Percentiles rank a stretch among this genome's conserved stretches.
These are phyloP conservation scores for Anastatus disparis DNA, from an alignment of 1,140 invertebrate genomes.

Conservation along the genomic window DNA sequence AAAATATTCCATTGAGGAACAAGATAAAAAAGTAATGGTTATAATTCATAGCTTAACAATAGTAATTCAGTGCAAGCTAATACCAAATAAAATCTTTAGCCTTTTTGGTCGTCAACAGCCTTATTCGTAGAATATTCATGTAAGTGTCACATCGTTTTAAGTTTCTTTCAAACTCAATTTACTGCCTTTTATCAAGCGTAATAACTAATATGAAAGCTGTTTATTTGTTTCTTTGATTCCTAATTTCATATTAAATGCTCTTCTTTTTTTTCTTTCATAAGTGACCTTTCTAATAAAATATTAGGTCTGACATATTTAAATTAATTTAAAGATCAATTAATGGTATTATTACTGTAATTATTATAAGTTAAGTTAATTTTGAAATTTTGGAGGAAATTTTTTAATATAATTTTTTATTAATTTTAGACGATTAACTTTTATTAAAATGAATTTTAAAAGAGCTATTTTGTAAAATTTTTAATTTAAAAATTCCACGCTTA, in stretches of 20 bases:
- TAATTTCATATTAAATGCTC: neutral
- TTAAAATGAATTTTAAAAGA: too few species aligned
- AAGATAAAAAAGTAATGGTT: constrained; percentile 5
- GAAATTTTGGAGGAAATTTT: too few species aligned
- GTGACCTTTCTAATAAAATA: too few species aligned
- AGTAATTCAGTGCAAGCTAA: constrained; percentile 8
- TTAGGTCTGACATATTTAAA: too few species aligned
- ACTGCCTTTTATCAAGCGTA: constrained; percentile 24
- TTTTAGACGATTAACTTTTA: too few species aligned
- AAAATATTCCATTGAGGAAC: constrained; percentile 1
- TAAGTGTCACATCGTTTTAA: constrained; percentile 13
- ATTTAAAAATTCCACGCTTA: too few species aligned
- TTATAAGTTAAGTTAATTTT: too few species aligned
- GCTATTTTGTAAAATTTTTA: too few species aligned
- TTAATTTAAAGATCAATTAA: too few species aligned
- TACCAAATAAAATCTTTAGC: constrained; percentile 24
- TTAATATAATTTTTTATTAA: too few species aligned
- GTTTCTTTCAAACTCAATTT: constrained; percentile 36
- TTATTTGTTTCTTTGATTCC: constrained; percentile 28
- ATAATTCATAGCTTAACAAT: constrained; percentile 9
- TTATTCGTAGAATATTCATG: constrained; percentile 13
- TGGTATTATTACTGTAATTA: too few species aligned
- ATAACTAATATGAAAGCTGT: neutral
- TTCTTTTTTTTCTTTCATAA: neutral
- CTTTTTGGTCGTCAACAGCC: constrained; percentile 8